These are phyloP conservation scores for Lasioglossum lativentre DNA, from an alignment of 2,888 invertebrate genomes.

Conservation along the genomic window DNA sequence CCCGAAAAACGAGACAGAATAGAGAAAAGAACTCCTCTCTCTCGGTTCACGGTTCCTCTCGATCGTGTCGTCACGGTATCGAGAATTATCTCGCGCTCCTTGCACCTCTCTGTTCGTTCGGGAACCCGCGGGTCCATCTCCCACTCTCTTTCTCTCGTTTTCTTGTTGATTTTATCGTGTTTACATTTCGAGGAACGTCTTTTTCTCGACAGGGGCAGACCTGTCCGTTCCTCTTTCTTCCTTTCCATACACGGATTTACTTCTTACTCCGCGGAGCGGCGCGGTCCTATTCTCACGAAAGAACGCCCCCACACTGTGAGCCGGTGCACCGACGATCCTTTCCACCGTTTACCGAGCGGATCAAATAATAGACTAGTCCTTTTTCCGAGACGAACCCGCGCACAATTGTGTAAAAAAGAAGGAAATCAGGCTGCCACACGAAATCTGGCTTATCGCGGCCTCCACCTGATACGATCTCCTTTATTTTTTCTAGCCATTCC, in stretches of 20 bases:
- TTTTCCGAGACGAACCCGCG: constrained; percentile 32
- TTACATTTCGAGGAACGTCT: constrained; percentile 74
- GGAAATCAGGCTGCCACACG: constrained; percentile 25
- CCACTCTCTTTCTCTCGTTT: constrained; percentile 3
- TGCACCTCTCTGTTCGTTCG: constrained; percentile 30
- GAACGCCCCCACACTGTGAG: constrained; percentile 48
- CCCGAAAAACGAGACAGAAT: constrained; percentile 49
- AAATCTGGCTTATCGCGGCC: constrained; percentile 41
- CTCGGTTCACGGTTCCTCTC: constrained; percentile 33
- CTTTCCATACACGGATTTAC: constrained; percentile 57
- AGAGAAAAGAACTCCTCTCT: constrained; percentile 48
- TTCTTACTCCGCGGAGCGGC: constrained; percentile 39
- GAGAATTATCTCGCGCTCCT: constrained; percentile 74
- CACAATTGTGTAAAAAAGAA: constrained; percentile 20
- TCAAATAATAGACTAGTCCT: constrained; percentile 63
- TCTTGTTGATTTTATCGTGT: constrained; percentile 82
- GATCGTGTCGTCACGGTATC: constrained; percentile 72
- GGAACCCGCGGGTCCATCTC: constrained; percentile 28
- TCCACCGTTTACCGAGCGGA: constrained; percentile 52
- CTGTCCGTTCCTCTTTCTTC: constrained; percentile 29
- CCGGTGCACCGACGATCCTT: constrained; percentile 35
- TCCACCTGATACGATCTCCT: constrained; percentile 40
- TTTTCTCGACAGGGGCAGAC: constrained; percentile 39
- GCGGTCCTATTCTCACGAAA: constrained; percentile 51
- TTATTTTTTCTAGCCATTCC: constrained; percentile 1